Conservation (phyloP, 2,113 vertebrate genomes). For the Xyliphius kryptos region DNA sequence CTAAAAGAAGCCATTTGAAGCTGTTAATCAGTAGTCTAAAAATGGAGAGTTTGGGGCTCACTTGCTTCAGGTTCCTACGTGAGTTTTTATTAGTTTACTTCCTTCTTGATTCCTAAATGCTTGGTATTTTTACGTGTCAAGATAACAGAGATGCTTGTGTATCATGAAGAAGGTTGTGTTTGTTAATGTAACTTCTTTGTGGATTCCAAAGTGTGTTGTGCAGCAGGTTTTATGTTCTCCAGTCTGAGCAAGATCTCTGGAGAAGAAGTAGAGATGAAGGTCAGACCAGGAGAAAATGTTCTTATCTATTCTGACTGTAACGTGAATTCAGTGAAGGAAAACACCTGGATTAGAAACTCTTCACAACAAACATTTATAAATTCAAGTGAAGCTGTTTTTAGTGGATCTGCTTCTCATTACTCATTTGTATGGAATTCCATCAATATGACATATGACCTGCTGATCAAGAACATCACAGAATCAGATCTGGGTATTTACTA, state of each 20-base stretch:
- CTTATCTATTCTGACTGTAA: conserved; percentile 8
- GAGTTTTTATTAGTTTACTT: neutral
- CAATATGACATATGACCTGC: no score
- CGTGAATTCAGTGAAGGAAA: fast-evolving
- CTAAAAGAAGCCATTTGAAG: neutral
- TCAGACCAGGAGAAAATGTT: conserved; percentile 33
- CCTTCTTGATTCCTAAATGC: no score
- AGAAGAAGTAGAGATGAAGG: conserved; percentile 19
- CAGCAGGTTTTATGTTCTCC: neutral
- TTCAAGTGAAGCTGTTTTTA: no score
- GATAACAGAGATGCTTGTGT: neutral
- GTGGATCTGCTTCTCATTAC: no score
- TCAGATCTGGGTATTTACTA: no score
- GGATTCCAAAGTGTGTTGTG: neutral
- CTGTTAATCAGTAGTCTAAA: neutral
- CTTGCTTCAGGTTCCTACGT: neutral
- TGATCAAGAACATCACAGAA: no score
- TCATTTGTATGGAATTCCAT: no score
- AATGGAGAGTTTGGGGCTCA: conserved; percentile 2
- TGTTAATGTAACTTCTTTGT: neutral
- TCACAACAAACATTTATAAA: neutral
- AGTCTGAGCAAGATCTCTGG: conserved; percentile 13
- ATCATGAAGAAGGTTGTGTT: neutral
- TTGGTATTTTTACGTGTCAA: no score
- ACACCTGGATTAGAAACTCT: conserved; percentile 20